Conservation (phyloP, 1,140 invertebrate genomes). For the Bradynema listronoti region DNA sequence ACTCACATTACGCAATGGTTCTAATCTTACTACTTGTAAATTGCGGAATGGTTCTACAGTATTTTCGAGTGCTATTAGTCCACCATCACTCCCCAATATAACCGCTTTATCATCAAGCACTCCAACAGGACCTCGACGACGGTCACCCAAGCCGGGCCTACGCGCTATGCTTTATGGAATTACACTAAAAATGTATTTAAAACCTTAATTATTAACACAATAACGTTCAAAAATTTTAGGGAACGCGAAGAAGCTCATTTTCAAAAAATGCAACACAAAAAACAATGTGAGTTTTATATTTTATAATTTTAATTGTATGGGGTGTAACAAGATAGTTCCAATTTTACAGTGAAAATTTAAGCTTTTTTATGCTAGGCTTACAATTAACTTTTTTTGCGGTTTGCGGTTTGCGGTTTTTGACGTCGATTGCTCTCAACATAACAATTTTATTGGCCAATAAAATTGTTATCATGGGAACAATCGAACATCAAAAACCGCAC, state of each 20-base stretch:
- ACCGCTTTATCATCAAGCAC: too few species aligned
- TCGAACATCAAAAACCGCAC: too few species aligned
- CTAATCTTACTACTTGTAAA: slow-evolving; percentile 3
- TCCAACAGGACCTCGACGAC: too few species aligned
- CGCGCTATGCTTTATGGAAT: slow-evolving; percentile 11
- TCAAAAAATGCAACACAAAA: slow-evolving; percentile 5
- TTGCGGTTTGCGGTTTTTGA: too few species aligned
- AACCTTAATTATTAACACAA: not conserved
- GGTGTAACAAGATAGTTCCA: not conserved
- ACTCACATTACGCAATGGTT: slow-evolving; percentile 6
- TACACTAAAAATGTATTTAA: slow-evolving; percentile 8
- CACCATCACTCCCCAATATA: too few species aligned
- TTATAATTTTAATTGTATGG: not conserved
- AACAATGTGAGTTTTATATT: slow-evolving; percentile 3
- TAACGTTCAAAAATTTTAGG: not conserved
- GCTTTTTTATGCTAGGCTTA: too few species aligned
- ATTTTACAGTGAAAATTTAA: not conserved
- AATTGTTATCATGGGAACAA: too few species aligned
- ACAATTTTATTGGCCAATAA: too few species aligned
- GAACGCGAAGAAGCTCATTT: slow-evolving; percentile 9
- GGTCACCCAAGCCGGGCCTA: too few species aligned
- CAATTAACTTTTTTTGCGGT: not conserved
- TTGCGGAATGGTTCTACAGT: too few species aligned
- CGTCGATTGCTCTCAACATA: too few species aligned
- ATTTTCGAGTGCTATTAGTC: too few species aligned